Percentiles rank a stretch among this genome's conserved stretches.
Conservation (phyloP, 2,888 invertebrate genomes). For the Clitarchus hookeri region DNA sequence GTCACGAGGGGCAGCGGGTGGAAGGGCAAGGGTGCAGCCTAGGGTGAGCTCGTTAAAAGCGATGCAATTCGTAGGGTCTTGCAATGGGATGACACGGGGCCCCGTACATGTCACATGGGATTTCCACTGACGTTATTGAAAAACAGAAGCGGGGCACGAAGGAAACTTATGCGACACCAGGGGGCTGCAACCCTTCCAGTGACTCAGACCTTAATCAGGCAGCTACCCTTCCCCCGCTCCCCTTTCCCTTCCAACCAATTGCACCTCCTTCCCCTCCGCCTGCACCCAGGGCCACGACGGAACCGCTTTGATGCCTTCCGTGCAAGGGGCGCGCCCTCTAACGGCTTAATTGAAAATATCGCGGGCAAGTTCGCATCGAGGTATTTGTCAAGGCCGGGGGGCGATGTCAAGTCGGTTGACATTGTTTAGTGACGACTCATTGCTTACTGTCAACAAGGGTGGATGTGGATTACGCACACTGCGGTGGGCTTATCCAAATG, state of each 20-base stretch:
- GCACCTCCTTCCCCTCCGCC: neutral
- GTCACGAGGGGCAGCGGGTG: too few species aligned
- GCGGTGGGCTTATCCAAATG: neutral
- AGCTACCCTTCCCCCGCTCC: neutral
- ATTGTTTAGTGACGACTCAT: neutral
- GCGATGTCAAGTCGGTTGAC: neutral
- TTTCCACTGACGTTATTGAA: neutral
- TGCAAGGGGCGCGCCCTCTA: neutral
- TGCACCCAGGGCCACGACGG: neutral
- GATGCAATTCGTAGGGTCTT: neutral
- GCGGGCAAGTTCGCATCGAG: neutral
- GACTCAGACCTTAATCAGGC: constrained; percentile 26
- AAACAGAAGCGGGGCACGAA: neutral
- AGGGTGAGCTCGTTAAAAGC: neutral
- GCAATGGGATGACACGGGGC: constrained; percentile 8
- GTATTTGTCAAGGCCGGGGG: constrained; percentile 3
- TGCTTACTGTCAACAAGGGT: constrained; percentile 8
- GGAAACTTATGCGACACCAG: neutral
- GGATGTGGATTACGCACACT: neutral
- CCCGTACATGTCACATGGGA: neutral
- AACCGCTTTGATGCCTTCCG: neutral
- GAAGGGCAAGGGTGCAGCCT: neutral
- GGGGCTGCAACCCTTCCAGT: constrained; percentile 23
- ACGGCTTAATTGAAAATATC: constrained; percentile 4
- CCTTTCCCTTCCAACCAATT: neutral